These are phyloP conservation scores for Eclectus roratus DNA, from an alignment of 2,113 vertebrate species.

Conservation along the genomic window DNA sequence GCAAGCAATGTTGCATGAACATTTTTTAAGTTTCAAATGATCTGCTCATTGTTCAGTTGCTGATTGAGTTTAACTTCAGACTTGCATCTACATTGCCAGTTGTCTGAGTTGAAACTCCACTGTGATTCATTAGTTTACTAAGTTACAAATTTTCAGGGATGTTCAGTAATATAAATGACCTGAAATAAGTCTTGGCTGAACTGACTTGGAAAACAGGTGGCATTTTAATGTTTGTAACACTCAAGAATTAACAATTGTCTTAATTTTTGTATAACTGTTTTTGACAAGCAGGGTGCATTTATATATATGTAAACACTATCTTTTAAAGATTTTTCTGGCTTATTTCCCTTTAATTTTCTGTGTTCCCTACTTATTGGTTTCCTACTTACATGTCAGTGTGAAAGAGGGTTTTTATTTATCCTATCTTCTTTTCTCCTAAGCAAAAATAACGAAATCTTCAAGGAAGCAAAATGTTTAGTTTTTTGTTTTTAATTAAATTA, in stretches of 20 bases:
- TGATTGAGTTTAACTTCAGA: conserved; percentile 39
- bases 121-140: conserved; percentile 77
- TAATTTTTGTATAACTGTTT: conserved; percentile 65
- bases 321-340: conserved; percentile 13
- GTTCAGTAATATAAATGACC: conserved; percentile 47
- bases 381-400: conserved; percentile 13
- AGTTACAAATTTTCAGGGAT: conserved; percentile 66
- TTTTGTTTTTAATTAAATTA: not conserved
- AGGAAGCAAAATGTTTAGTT: not conserved
- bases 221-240: conserved; percentile 68
- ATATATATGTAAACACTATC: conserved; percentile 44
- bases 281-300: conserved; percentile 60
- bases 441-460: not conserved
- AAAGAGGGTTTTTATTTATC: not conserved
- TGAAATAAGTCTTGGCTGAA: conserved; percentile 63
- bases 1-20: conserved; percentile 21
- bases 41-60: conserved; percentile 50
- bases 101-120: conserved; percentile 70
- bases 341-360: conserved; percentile 15
- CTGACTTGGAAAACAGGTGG: conserved; percentile 61
- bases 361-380: conserved; percentile 3
- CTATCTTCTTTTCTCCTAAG: not conserved
- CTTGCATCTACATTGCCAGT: conserved; percentile 59
- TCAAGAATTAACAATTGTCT: conserved; percentile 62
- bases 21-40: conserved; percentile 30